phyloP scores from a whole-genome alignment of 37 sponge, comb jelly and placozoan genomes.

The Lycopodina hypogea region DNA sequence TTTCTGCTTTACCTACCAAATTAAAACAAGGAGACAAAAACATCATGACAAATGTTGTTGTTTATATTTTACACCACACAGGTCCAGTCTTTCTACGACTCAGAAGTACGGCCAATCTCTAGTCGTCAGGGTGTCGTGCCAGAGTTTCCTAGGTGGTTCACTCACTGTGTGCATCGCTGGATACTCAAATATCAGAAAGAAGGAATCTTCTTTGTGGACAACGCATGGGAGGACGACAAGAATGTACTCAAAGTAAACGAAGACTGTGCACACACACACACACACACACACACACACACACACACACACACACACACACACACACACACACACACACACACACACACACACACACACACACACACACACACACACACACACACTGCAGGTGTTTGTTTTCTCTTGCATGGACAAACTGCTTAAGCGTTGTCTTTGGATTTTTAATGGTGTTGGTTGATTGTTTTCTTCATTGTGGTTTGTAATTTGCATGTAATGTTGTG shows the following conservation, averaged over 20 bases:
- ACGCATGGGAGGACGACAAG: slow-evolving; percentile 73
- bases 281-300: too few species aligned
- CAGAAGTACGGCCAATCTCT: slow-evolving; percentile 28
- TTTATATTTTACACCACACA: too few species aligned
- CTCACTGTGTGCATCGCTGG: slow-evolving; percentile 59
- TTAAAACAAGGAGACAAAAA: too few species aligned
- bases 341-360: too few species aligned
- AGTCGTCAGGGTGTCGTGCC: slow-evolving; percentile 4
- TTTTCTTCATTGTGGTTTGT: background rate
- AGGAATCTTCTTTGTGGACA: slow-evolving; percentile 50
- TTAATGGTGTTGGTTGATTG: background rate
- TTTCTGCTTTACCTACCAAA: too few species aligned
- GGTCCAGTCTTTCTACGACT: slow-evolving; percentile 70
- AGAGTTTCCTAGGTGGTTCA: slow-evolving; percentile 75
- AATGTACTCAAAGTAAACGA: slow-evolving; percentile 3
- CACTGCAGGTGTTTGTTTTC: too few species aligned
- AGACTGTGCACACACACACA: too few species aligned
- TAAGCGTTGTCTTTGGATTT: background rate
- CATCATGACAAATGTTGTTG: too few species aligned
- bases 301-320: too few species aligned
- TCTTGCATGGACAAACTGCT: too few species aligned
- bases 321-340: too few species aligned
- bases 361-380: too few species aligned
- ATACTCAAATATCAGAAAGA: slow-evolving; percentile 54
- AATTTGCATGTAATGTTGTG: background rate